phyloP scores from a whole-genome alignment of 2,888 invertebrate genomes.

The Crossocerus cetratus region DNA sequence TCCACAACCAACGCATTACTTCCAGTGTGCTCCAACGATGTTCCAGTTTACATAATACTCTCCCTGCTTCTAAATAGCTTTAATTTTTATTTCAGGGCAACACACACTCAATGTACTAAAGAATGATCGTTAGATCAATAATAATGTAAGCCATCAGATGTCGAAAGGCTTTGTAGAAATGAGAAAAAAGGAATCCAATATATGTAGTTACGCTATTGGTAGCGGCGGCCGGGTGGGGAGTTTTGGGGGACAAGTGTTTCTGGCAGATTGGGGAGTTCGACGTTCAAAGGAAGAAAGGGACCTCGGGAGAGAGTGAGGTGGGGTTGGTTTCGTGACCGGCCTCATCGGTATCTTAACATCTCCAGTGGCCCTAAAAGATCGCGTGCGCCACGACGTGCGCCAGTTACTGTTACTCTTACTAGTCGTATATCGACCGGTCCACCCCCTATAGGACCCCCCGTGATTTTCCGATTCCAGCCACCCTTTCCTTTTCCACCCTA shows the following conservation, averaged over 20 bases:
- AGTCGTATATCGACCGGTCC: conserved; percentile 67
- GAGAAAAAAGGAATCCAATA: too few species aligned
- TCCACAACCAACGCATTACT: too few species aligned
- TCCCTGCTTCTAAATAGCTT: too few species aligned
- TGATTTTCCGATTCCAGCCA: conserved; percentile 42
- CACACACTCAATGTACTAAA: too few species aligned
- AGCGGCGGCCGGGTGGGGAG: too few species aligned
- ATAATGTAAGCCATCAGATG: too few species aligned
- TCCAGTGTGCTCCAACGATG: too few species aligned
- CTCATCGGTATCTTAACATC: conserved; percentile 72
- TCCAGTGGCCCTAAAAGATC: conserved; percentile 70
- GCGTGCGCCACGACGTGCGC: conserved; percentile 70
- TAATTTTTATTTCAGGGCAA: too few species aligned
- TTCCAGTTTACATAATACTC: too few species aligned
- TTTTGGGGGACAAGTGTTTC: not conserved
- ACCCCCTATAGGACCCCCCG: conserved; percentile 25
- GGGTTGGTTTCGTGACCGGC: conserved; percentile 70
- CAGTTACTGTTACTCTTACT: conserved; percentile 68
- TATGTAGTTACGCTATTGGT: too few species aligned
- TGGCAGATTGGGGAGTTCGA: not conserved
- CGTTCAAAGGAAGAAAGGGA: conserved; percentile 12
- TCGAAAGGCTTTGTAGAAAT: too few species aligned
- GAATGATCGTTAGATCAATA: too few species aligned
- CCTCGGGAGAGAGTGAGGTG: conserved; percentile 26
- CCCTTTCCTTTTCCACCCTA: conserved; percentile 28